These are phyloP conservation scores for Enteromius thamalakanensis DNA, from an alignment of 2,797 vertebrate genomes.

Conservation along the genomic window DNA sequence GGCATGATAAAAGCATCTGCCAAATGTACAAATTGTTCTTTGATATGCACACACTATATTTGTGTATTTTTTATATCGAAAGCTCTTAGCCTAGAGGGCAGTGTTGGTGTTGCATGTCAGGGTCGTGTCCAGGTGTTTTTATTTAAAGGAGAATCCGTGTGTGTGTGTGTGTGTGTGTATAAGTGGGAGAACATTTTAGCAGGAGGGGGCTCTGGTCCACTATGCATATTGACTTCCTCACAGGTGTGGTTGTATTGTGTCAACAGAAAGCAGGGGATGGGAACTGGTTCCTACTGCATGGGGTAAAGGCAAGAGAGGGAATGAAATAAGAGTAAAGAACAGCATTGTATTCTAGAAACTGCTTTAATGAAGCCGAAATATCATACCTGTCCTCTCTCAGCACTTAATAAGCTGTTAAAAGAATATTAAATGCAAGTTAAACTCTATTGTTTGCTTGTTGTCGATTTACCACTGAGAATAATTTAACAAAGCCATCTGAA, in stretches of 20 bases:
- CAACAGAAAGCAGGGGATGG: slow-evolving; percentile 60
- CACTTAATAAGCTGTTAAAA: slow-evolving; percentile 3
- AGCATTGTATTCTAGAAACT: slow-evolving; percentile 20
- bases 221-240: slow-evolving; percentile 55
- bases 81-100: slow-evolving; percentile 38
- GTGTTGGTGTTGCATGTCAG: slow-evolving; percentile 26
- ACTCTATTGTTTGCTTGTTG: background rate
- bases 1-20: background rate
- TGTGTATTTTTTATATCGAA: background rate
- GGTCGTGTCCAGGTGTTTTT: slow-evolving; percentile 21
- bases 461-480: background rate
- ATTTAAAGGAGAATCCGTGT: slow-evolving; percentile 22
- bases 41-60: background rate
- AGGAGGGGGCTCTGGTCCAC: slow-evolving; percentile 37
- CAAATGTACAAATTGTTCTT: background rate
- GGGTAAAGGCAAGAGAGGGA: slow-evolving; percentile 23
- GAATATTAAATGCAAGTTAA: slow-evolving; percentile 7
- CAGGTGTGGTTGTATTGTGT: slow-evolving; percentile 66
- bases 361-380: slow-evolving; percentile 10
- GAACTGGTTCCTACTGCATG: slow-evolving; percentile 42
- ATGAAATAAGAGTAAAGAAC: slow-evolving; percentile 34
- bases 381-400: background rate
- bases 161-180: slow-evolving; percentile 20
- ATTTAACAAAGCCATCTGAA: background rate
- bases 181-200: slow-evolving; percentile 33